Base-by-base conservation (phyloP, 2,888 invertebrate species). In the Ptilodon capucinus region DNA sequence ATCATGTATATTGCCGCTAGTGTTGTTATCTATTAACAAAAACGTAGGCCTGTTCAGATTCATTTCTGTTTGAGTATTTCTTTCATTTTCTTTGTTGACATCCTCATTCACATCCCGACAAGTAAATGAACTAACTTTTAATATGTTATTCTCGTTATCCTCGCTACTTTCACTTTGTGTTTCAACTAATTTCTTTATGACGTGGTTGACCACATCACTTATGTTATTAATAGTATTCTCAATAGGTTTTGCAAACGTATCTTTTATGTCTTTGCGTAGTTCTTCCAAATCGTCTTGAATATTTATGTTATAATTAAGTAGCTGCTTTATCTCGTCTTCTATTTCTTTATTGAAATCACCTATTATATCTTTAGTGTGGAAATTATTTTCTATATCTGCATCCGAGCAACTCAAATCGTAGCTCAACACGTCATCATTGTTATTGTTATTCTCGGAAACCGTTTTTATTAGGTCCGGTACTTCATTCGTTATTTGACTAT, bases 281-380 rank as follows among this genome's bases (percentile, higher is more conserved):
- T 90, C 91, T 68, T 90, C 83, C 68, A 91, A 73, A 54, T 90
- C 89, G 41, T 87, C 86, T 72, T 89, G 82, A 60, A 89, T 89
- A 63, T 88, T 89, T 18, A 90, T 84, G 55, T 90, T 90, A 58
- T 88, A 85, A 68, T 88, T 88, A 23, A 88, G 72, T 54, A 92
- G 76, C 58, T 86, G 85, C 57, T 88, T 92, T 44, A 93, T 90
- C 84, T 93, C 93, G 50, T 92, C 91, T 80, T 92, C 92, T 34
- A 93, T 84, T 82, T 93, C 93, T 73, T 92, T 92, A 51, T 91
- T 92, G 60, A 93, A 93, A 74, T 93, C 91, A 19, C 92, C 92
- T 51, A 93, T 91, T 38, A 93, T 92, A 65, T 92, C 87, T 63
- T 84, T 86, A 4, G 86, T 76, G 35, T 86, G 70, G 62, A 90